Evolutionary conservation across 1,140 invertebrate species (phyloP), one percentile per base, ranked within the genome.

Genomic region (Caenorhabditis remanei): DNA sequence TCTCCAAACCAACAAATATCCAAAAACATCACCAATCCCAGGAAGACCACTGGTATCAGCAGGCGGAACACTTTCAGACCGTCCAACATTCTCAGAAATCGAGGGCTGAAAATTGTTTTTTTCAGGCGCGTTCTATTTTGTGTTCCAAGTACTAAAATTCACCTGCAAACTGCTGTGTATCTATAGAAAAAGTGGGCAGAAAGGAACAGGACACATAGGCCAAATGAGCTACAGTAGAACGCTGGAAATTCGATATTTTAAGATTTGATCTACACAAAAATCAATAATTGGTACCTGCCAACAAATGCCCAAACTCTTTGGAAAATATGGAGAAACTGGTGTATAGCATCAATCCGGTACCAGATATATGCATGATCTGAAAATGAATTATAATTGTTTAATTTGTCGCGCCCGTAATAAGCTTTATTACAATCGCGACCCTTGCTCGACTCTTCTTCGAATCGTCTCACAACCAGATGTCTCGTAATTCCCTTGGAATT

Each of bases 161-260:
- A 79, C 71, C 71, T 79, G 46, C 43, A 79, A n/a, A 79, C 71
- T 0, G 71, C 71, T 4, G 46, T 21, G 40, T 50, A 79, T 24
- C 71, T 79, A 21, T 79, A 79, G 46, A 79, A 79, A 50, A 79
- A 79, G 19, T 79, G 71, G 3, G 71, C 71, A 5, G 71, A 50
- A 16, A 79, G 40, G 19, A 79, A 79, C 0, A 79, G 21, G 4
- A 79, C 71, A 21, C 71, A 79, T 2, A 79, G 14, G 4, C 40
- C 71, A 24, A 79, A 79, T 21, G 71, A 50, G 8, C 46, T 50
- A 46, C 71, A 79, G n/a, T 79, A 79, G n/a, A 79, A 50, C 0
- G 40, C 71, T 71, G 11, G 19, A 71, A 71, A 11, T 56, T 56
- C 32, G n/a, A 63, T 21, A 13, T 2, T 2, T 9, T 32, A 32